Evolutionary conservation across 2,113 vertebrate genomes (phyloP).

Genomic region (Trochalopteron elliotii): DNA sequence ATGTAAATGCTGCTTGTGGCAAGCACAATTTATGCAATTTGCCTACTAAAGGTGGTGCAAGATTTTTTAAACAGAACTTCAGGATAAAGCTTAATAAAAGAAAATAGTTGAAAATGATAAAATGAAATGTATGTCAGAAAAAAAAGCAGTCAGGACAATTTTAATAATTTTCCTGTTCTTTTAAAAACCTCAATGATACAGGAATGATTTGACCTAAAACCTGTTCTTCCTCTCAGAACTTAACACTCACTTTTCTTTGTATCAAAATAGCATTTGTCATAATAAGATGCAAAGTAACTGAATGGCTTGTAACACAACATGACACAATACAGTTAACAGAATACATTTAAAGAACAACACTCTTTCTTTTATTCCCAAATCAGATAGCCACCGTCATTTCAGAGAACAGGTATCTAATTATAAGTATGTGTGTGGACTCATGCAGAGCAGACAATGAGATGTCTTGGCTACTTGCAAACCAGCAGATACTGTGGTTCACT

Average conservation of each 20-base stretch:
- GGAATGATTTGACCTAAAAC: constrained; percentile 19
- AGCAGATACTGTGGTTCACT: constrained; percentile 47
- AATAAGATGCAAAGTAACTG: constrained; percentile 54
- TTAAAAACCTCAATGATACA: not conserved
- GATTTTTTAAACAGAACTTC: not conserved
- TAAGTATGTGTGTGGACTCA: constrained; percentile 35
- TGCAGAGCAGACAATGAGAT: constrained; percentile 36
- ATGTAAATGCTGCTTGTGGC: not conserved
- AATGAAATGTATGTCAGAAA: not conserved
- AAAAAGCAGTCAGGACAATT: not conserved
- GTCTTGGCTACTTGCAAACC: constrained; percentile 41
- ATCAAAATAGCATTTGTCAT: constrained; percentile 45
- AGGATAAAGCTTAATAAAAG: not conserved
- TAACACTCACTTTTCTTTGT: not conserved
- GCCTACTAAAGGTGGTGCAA: not conserved
- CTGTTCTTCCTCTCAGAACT: not conserved
- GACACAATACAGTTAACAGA: constrained; percentile 49
- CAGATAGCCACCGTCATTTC: constrained; percentile 7
- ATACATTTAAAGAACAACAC: constrained; percentile 47
- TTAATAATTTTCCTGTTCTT: not conserved
- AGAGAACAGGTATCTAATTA: constrained; percentile 59
- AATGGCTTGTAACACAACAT: constrained; percentile 48
- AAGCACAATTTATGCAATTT: not conserved
- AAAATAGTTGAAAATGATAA: not conserved
- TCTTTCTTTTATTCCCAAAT: constrained; percentile 32